Evolutionary conservation across 2,797 vertebrate genomes (phyloP), one percentile per base, ranked within the genome.

Genomic region (Rhincodon typus): DNA sequence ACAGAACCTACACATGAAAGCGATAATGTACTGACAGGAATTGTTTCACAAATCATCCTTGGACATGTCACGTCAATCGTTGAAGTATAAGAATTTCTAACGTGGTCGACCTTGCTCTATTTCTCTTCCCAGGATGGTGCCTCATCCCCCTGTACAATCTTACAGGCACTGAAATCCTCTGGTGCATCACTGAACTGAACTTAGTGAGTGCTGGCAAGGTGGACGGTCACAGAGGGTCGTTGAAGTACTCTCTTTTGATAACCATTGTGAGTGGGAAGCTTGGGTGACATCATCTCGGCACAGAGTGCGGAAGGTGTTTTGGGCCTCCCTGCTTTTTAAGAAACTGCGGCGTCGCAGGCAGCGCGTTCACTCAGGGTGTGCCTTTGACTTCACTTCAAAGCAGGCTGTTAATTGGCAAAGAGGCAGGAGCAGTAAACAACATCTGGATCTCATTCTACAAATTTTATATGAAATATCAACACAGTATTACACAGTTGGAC

Each of bases 401-500:
- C 46, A 53, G 46, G 94, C 69, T 10, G 42, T 70, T 74, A 53
- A 74, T 74, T 94, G 94, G 94, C 94, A 94, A 42, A 74, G 93
- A 94, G 69, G 69, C 69, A 72, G 69, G n/a, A 74, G 94, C 42
- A 94, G 69, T 94, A 74, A 94, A 94, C 94, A 94, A 94, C 94
- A 94, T 94, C 94, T 94, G 69, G 72, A n/a, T 74, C 94, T 94
- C 72, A 46, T 94, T 94, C 70, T 70, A 34, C 70, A 19, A 50
- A 25, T 74, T 74, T 94, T 94, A 74, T n/a, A 74, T 74, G 94
- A 74, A 94, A 74, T 74, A 74, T 72, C 46, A 94, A 94, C 94
- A 94, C 69, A 93, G 90, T 93, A 67, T 42, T 93, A 66, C 90
- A 93, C 90, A 94, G 94, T 94, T 74, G 94, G 42, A 94, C 94